Evolutionary conservation across 35 echinoderm and acorn worm species (phyloP), one percentile per base, ranked within the genome.

Genomic region (Nesometra sesokonis): DNA sequence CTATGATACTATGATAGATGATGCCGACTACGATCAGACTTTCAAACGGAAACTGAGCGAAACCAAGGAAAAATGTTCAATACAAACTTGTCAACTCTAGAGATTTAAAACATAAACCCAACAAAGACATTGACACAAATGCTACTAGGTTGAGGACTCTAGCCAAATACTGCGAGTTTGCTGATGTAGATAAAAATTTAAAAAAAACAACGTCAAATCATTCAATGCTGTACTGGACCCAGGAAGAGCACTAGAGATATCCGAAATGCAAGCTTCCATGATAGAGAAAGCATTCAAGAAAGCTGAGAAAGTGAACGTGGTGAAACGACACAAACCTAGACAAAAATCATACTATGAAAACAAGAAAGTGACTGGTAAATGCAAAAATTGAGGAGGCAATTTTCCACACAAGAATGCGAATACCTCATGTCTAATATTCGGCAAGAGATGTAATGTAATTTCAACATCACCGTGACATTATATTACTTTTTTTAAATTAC

Each of bases 171-270:
- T 93, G 92, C 82, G 36, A 93, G 37, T 93, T 90, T 67, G 19
- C 0, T 17, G 77, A 94, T 57, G 38, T 78, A 23, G 78, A 91
- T 33, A 89, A n/a, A n/a, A n/a, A n/a, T n/a, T n/a, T n/a, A 39
- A 43, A 86, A 91, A 92, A 91, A 91, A 13, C n/a, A 78, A 32
- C 8, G 9, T 7, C 85, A 94, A 86, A 94, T 94, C 29, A 79
- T 94, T 27, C 77, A 89, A 29, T 82, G 46, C 0, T 95, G 89
- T 47, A 34, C 87, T 92, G 7, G 17, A 86, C 0, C 19, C 2
- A 30, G 81, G 67, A 23, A 34, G 88, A 8, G 35, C 88, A 29
- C 37, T 90, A 13, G 92, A 93, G 35, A 84, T 33, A 11, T 89
- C 77, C 17, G 84, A 90, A 23, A 23, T 30, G 27, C 87, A 84